A percentile compares a stretch with the other conserved stretches of the same genome.
Conservation (phyloP, 2,797 vertebrate genomes). For the Kryptolebias ocellatus region DNA sequence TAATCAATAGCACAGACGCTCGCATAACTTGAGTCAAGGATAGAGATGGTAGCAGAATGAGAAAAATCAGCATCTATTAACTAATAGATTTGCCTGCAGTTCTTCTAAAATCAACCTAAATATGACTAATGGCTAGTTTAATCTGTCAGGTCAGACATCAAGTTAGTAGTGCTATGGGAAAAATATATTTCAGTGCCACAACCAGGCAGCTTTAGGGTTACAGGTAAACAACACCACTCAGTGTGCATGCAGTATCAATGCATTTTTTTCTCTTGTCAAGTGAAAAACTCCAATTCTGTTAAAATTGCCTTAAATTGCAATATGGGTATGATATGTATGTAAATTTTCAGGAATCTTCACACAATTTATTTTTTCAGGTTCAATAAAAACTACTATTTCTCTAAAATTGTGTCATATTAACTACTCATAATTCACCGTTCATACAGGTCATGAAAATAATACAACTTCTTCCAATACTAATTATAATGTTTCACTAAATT, state of each 20-base stretch:
- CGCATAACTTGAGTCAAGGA: conserved; percentile 54
- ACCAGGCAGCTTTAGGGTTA: background rate
- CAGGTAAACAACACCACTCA: conserved; percentile 27
- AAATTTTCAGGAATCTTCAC: background rate
- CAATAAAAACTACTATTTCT: too few relatives aligned
- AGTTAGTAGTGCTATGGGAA: background rate
- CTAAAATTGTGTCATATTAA: too few relatives aligned
- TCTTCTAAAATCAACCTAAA: background rate
- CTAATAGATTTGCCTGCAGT: background rate
- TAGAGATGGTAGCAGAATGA: conserved; percentile 8
- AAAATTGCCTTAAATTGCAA: background rate
- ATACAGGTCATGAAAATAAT: too few relatives aligned
- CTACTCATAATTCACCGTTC: too few relatives aligned
- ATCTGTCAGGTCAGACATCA: background rate
- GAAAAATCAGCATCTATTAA: conserved; percentile 20
- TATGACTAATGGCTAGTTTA: background rate
- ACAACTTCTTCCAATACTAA: too few relatives aligned
- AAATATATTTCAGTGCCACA: background rate
- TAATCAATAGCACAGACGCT: conserved; percentile 59
- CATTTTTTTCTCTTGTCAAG: background rate
- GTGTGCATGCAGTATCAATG: conserved; percentile 4
- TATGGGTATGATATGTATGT: background rate
- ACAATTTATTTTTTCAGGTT: background rate
- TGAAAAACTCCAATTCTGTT: background rate
- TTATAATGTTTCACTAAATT: too few relatives aligned